These are phyloP conservation scores for Hippolais icterina DNA, from an alignment of 2,113 vertebrate genomes.

Conservation along the genomic window DNA sequence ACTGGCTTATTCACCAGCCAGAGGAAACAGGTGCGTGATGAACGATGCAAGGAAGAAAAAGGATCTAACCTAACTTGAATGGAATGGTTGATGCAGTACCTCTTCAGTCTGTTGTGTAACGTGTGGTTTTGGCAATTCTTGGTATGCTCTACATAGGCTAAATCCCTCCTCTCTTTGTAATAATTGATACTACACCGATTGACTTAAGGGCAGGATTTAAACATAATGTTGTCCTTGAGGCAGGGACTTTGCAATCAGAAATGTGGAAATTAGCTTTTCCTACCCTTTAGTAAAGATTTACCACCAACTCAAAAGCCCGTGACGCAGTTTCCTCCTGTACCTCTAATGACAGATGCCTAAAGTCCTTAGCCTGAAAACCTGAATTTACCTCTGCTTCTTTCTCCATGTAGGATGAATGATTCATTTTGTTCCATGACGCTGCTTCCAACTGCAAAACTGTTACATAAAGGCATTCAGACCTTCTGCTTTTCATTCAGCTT, in stretches of 20 bases:
- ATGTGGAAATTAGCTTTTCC: neutral
- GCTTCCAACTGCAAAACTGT: constrained; percentile 17
- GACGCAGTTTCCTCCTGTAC: neutral
- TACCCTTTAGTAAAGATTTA: neutral
- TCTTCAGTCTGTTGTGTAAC: neutral
- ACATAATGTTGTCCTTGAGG: neutral
- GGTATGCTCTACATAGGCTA: neutral
- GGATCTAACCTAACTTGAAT: neutral
- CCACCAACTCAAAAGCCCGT: neutral
- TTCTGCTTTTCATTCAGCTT: constrained; percentile 14
- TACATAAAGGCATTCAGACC: neutral
- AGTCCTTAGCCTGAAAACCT: constrained; percentile 48
- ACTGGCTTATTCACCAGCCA: neutral
- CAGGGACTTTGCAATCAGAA: neutral
- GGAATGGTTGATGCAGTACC: neutral
- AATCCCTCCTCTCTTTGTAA: neutral
- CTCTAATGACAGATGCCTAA: neutral
- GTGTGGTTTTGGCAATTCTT: neutral
- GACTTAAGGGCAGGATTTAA: neutral
- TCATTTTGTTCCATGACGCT: constrained; percentile 38
- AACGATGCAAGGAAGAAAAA: neutral
- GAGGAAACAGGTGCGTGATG: neutral
- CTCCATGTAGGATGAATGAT: constrained; percentile 30
- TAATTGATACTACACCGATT: neutral
- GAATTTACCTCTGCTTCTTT: constrained; percentile 28